Percentiles rank a stretch among this genome's conserved stretches.
Evolutionary conservation across 2,797 vertebrate genomes (phyloP).

Genomic region (Sebastolobus altivelis): DNA sequence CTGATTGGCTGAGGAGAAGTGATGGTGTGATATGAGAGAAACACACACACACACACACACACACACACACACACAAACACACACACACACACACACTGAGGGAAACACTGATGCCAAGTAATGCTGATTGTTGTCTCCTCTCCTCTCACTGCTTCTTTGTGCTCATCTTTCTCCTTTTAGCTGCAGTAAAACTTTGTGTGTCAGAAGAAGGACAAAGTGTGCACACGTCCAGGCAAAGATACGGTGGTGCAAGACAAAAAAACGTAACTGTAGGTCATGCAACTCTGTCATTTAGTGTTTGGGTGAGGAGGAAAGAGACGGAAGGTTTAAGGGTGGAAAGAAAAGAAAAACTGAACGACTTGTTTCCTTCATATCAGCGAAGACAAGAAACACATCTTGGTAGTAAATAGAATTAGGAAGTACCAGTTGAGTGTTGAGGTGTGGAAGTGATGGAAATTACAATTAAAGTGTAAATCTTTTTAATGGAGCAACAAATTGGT

Average conservation of each 20-base stretch:
- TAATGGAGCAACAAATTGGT: too few species aligned
- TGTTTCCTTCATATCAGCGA: not conserved
- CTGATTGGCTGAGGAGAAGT: conserved; percentile 65
- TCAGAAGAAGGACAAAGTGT: too few species aligned
- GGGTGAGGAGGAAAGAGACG: not conserved
- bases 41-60: conserved; percentile 2
- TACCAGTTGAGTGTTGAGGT: too few species aligned
- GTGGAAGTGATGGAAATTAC: too few species aligned
- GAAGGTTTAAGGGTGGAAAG: too few species aligned
- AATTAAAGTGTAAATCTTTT: too few species aligned
- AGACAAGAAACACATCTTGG: not conserved
- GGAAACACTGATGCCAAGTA: conserved; percentile 7
- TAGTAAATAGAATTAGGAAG: too few species aligned
- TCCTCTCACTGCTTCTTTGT: not conserved
- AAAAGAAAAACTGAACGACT: not conserved
- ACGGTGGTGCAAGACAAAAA: too few species aligned
- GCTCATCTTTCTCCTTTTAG: not conserved
- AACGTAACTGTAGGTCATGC: too few species aligned
- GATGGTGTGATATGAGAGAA: conserved; percentile 61
- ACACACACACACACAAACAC: conserved; percentile 6
- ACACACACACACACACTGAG: not conserved
- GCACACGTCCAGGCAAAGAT: not conserved
- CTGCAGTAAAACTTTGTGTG: not conserved
- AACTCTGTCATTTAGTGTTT: not conserved
- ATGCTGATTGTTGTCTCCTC: not conserved